phyloP scores from a whole-genome alignment of 2,888 invertebrate species.

The Hylaea fasciaria region DNA sequence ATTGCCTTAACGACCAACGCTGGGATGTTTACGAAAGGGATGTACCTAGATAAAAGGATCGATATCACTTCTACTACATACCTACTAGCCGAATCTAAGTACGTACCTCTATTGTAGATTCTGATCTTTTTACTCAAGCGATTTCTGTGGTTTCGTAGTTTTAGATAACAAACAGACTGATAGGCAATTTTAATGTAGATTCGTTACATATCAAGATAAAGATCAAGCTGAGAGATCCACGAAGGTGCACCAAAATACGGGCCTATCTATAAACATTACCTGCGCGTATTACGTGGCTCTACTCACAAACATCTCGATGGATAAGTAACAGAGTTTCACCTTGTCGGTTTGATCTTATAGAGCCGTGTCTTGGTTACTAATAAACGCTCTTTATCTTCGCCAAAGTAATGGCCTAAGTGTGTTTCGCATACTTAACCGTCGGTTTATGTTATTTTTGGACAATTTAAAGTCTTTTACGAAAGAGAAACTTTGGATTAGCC shows the following conservation, averaged over 20 bases:
- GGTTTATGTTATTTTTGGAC: conserved; percentile 11
- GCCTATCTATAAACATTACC: not conserved
- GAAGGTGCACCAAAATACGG: conserved; percentile 26
- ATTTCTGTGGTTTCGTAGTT: too few species aligned
- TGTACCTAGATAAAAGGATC: too few species aligned
- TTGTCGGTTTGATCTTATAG: conserved; percentile 8
- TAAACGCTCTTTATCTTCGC: conserved; percentile 18
- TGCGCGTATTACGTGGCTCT: conserved; percentile 2
- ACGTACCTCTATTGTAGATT: too few species aligned
- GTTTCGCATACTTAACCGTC: conserved; percentile 12
- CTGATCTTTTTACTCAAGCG: too few species aligned
- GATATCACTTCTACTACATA: too few species aligned
- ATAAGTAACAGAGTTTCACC: conserved; percentile 34
- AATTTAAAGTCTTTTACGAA: conserved; percentile 21
- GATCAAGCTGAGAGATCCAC: conserved; percentile 20
- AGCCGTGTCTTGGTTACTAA: conserved; percentile 32
- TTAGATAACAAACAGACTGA: too few species aligned
- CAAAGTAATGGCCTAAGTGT: conserved; percentile 25
- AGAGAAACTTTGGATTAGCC: conserved; percentile 12
- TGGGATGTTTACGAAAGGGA: too few species aligned
- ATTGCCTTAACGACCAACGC: too few species aligned
- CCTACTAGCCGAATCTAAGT: too few species aligned
- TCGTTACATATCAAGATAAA: conserved; percentile 15
- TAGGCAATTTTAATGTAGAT: too few species aligned
- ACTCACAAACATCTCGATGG: conserved; percentile 21